Evolutionary conservation across 2,888 invertebrate species (phyloP).

Genomic region (Ectemnius cavifrons): DNA sequence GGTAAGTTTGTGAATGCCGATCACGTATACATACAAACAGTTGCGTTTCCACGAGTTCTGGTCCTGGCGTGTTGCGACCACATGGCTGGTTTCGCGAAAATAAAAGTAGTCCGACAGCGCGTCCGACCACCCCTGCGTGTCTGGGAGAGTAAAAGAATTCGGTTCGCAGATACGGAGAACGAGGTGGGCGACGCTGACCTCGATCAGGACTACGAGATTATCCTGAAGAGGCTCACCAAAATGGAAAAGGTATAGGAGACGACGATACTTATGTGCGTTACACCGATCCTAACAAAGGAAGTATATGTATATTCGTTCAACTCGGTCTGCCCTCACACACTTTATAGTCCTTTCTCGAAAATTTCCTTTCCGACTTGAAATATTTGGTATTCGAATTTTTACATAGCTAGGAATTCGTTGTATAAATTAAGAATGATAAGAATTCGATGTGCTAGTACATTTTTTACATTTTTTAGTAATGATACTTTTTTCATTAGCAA

Average conservation of each 20-base stretch:
- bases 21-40: background rate
- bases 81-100: constrained; percentile 12
- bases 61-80: background rate
- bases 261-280: constrained; percentile 14
- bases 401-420: too few relatives aligned
- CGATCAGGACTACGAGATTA: constrained; percentile 70
- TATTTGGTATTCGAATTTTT: too few relatives aligned
- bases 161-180: constrained; percentile 70
- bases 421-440: too few relatives aligned
- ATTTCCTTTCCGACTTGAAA: too few relatives aligned
- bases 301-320: background rate
- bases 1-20: constrained; percentile 54
- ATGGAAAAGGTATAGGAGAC: constrained; percentile 70
- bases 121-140: background rate
- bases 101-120: background rate
- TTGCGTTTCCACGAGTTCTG: background rate
- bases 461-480: too few relatives aligned
- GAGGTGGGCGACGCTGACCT: constrained; percentile 69
- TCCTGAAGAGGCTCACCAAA: constrained; percentile 72
- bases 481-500: constrained; percentile 60
- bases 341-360: too few relatives aligned
- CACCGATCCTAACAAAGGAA: constrained; percentile 25
- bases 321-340: background rate
- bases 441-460: too few relatives aligned
- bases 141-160: constrained; percentile 12